These are phyloP conservation scores for Etheostoma perlongum DNA, from an alignment of 2,797 vertebrate species.

Conservation along the genomic window DNA sequence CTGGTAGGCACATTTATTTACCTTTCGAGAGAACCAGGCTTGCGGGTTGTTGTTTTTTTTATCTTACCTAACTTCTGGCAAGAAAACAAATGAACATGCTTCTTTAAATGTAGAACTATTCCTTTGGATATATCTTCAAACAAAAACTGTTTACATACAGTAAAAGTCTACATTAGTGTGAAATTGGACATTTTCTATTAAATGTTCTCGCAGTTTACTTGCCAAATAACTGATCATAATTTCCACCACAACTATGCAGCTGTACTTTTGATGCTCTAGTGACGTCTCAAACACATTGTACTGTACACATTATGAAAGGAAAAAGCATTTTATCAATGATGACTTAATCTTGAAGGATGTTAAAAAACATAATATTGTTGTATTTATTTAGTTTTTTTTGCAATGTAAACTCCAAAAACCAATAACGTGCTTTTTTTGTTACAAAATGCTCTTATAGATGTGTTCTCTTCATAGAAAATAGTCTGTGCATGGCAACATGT, in stretches of 20 bases:
- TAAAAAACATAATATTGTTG: conserved; percentile 48
- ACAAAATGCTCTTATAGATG: conserved; percentile 66
- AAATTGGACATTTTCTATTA: neutral
- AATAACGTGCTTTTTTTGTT: conserved; percentile 52
- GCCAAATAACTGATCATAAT: neutral
- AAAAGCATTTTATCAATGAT: conserved; percentile 1
- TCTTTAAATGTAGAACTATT: neutral
- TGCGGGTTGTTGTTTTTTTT: neutral
- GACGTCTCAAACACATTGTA: neutral
- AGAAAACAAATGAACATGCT: neutral
- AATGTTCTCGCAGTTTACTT: neutral
- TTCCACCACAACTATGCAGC: neutral
- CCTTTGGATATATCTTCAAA: neutral
- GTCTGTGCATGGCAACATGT: conserved; percentile 41
- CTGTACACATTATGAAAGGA: neutral
- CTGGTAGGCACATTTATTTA: neutral
- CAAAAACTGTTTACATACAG: neutral
- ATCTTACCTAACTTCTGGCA: neutral
- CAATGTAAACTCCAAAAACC: conserved; percentile 64
- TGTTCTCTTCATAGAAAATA: conserved; percentile 61
- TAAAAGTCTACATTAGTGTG: neutral
- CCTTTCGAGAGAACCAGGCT: neutral
- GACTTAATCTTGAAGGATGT: conserved; percentile 43
- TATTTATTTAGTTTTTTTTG: conserved; percentile 56
- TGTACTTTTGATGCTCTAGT: neutral